Percentiles rank a stretch among this genome's conserved stretches.
Evolutionary conservation across 53 echinoderm and acorn worm species (phyloP).

Genomic region (Astropecten irregularis): DNA sequence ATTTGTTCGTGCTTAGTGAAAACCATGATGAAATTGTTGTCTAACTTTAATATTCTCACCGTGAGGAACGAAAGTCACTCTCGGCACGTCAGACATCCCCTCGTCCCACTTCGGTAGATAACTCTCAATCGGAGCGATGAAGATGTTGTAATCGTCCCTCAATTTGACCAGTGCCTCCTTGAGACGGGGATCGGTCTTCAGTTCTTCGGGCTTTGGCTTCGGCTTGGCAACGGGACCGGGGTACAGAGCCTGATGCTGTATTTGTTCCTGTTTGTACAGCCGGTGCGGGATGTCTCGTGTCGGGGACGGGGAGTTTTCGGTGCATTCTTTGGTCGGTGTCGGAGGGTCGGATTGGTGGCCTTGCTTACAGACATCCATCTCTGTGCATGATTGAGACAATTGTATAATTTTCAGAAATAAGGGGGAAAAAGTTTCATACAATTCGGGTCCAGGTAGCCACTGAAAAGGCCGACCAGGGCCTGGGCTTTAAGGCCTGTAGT

Average conservation of each 20-base stretch:
- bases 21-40: too few species aligned
- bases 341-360: not conserved
- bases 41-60: too few species aligned
- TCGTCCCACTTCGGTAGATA: slow-evolving; percentile 27
- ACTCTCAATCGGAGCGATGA: slow-evolving; percentile 51
- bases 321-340: not conserved
- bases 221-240: not conserved
- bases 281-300: slow-evolving; percentile 26
- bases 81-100: not conserved
- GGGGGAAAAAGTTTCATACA: too few species aligned
- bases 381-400: not conserved
- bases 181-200: not conserved
- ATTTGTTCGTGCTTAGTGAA: too few species aligned
- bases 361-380: not conserved
- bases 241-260: not conserved
- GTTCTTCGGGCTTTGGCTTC: not conserved
- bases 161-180: slow-evolving; percentile 7
- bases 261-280: not conserved
- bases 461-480: too few species aligned
- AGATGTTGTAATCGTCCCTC: slow-evolving; percentile 32
- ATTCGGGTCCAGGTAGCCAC: too few species aligned
- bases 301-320: not conserved
- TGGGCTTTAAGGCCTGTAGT: too few species aligned
- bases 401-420: too few species aligned
- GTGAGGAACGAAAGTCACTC: slow-evolving; percentile 41